Conservation (phyloP, 2,797 vertebrate species). For the Spatula versicolor region DNA sequence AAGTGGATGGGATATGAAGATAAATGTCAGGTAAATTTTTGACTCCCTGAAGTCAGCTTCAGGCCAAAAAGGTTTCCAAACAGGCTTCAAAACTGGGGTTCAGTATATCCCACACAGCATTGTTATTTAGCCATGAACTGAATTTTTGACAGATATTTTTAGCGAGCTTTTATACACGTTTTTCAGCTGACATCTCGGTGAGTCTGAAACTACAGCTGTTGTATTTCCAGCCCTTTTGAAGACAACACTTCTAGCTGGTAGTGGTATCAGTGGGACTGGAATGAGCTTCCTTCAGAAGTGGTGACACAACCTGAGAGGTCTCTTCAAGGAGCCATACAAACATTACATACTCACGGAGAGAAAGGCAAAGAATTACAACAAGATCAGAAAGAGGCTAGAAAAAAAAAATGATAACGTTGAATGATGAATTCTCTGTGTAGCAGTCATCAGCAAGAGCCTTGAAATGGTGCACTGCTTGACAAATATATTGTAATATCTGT, state of each 20-base stretch:
- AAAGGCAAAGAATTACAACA: not conserved
- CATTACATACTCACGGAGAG: rapidly evolving
- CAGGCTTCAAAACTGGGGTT: not conserved
- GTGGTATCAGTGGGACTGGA: not conserved
- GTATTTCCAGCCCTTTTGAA: not conserved
- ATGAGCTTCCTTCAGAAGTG: not conserved
- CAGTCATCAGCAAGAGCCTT: not conserved
- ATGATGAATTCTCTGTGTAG: not conserved
- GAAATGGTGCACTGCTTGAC: not conserved
- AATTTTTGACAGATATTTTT: not conserved
- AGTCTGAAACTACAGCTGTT: not conserved
- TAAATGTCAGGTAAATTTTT: not conserved
- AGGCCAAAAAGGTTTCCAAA: not conserved
- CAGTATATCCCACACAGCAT: not conserved
- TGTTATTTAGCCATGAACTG: not conserved
- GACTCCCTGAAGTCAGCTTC: too few relatives aligned
- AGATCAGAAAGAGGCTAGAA: not conserved
- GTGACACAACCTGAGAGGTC: not conserved
- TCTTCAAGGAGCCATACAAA: not conserved
- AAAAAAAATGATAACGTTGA: not conserved
- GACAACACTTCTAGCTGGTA: not conserved
- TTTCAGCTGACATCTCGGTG: not conserved
- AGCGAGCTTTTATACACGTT: not conserved
- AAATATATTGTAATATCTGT: not conserved
- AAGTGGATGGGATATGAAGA: not conserved